Conservation (phyloP, 2,888 invertebrate genomes). For the Netelia melanura region DNA sequence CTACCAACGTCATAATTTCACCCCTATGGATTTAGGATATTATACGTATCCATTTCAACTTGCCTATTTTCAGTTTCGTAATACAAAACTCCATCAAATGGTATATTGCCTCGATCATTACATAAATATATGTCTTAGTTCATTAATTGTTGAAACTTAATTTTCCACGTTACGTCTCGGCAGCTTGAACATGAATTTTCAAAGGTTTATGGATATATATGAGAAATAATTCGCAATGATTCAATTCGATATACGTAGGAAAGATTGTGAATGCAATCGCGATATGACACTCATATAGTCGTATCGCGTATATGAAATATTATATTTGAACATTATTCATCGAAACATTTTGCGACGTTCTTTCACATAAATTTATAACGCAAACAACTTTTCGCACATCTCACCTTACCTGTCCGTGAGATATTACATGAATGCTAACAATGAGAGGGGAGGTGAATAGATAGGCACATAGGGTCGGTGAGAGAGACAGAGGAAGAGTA, state of each 20-base stretch:
- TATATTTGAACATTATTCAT: slow-evolving; percentile 1
- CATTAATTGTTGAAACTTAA: neutral
- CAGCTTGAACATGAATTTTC: too few relatives aligned
- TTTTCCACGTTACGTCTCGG: neutral
- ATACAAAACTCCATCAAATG: neutral
- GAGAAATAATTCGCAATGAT: too few relatives aligned
- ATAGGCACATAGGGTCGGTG: neutral
- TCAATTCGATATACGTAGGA: too few relatives aligned
- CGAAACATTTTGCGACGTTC: neutral
- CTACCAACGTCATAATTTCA: neutral
- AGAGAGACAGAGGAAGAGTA: slow-evolving; percentile 6
- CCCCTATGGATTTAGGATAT: neutral
- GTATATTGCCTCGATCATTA: neutral
- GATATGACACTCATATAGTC: too few relatives aligned
- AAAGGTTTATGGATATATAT: too few relatives aligned
- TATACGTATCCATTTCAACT: neutral
- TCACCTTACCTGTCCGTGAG: neutral
- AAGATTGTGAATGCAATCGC: too few relatives aligned
- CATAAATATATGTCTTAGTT: neutral
- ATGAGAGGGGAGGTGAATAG: too few relatives aligned
- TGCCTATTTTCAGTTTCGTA: neutral
- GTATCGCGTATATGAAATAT: neutral
- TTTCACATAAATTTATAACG: slow-evolving; percentile 17
- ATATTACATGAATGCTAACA: neutral
- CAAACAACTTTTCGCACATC: neutral